These are phyloP conservation scores for Orthonevra nobilis DNA, from an alignment of 2,888 invertebrate species.

Conservation along the genomic window DNA sequence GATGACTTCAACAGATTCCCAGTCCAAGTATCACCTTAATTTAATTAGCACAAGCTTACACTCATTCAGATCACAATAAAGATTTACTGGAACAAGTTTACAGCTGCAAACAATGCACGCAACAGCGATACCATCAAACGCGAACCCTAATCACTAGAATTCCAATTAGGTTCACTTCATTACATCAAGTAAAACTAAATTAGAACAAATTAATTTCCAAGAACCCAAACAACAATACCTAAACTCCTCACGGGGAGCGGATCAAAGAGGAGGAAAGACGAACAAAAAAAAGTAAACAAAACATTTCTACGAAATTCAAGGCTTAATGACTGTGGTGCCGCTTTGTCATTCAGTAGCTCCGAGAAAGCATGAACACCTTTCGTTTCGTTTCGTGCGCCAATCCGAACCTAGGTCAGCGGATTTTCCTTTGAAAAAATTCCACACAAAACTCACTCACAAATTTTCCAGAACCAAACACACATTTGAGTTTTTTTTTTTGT, in stretches of 20 bases:
- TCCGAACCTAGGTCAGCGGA: conserved; percentile 30
- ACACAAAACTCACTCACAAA: no score
- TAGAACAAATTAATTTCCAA: conserved; percentile 34
- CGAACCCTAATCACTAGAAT: conserved; percentile 18
- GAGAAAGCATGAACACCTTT: conserved; percentile 19
- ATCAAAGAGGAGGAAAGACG: no score
- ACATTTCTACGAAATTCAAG: conserved; percentile 39
- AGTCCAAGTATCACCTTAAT: conserved; percentile 1
- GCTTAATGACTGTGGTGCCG: not conserved
- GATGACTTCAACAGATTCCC: no score
- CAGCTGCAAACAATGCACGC: conserved; percentile 1
- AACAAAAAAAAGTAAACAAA: conserved; percentile 17
- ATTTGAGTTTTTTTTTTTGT: not conserved
- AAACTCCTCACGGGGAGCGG: conserved; percentile 4
- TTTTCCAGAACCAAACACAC: not conserved
- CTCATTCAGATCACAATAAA: conserved; percentile 6
- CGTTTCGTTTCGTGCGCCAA: conserved; percentile 43
- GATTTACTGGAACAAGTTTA: conserved; percentile 1
- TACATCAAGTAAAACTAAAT: conserved; percentile 5
- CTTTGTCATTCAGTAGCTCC: conserved; percentile 22
- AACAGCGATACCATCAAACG: not conserved
- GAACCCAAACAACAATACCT: conserved; percentile 25
- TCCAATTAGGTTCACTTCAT: conserved; percentile 42
- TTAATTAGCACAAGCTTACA: not conserved
- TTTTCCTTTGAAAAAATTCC: not conserved